phyloP scores from a whole-genome alignment of 2,113 vertebrate genomes.

The Numenius arquata region DNA sequence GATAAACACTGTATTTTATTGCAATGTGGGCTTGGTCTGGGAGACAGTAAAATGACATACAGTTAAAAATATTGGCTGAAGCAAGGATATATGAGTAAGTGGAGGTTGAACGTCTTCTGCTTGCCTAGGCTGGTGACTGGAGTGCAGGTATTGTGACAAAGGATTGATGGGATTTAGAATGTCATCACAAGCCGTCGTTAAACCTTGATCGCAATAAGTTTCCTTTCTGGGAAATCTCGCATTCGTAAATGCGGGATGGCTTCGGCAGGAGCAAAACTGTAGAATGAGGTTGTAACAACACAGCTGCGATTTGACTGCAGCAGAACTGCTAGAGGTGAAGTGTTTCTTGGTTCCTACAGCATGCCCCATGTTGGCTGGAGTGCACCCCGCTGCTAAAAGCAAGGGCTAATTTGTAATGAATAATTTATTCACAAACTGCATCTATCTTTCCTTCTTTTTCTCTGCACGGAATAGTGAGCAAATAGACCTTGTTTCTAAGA shows the following conservation, averaged over 20 bases:
- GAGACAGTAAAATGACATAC: not conserved
- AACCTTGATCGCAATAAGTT: not conserved
- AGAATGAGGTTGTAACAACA: not conserved
- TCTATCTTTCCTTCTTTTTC: not conserved
- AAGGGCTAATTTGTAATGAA: not conserved
- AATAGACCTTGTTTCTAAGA: not conserved
- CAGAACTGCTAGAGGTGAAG: not conserved
- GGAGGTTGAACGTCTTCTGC: not conserved
- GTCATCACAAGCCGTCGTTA: not conserved
- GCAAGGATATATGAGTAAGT: not conserved
- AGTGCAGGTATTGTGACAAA: not conserved
- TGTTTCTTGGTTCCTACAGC: not conserved
- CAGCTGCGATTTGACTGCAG: not conserved
- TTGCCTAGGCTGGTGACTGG: not conserved
- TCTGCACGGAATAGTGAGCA: not conserved
- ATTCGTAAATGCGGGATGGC: not conserved
- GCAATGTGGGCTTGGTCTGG: not conserved
- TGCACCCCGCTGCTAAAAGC: not conserved
- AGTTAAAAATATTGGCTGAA: not conserved
- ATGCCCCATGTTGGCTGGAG: not conserved
- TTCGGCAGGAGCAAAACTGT: not conserved
- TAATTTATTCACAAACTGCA: not conserved
- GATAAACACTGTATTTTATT: not conserved
- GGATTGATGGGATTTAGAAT: not conserved
- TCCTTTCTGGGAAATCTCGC: not conserved